phyloP scores from a whole-genome alignment of 64 coral and sea anemone species.

The Catalaphyllia jardinei region DNA sequence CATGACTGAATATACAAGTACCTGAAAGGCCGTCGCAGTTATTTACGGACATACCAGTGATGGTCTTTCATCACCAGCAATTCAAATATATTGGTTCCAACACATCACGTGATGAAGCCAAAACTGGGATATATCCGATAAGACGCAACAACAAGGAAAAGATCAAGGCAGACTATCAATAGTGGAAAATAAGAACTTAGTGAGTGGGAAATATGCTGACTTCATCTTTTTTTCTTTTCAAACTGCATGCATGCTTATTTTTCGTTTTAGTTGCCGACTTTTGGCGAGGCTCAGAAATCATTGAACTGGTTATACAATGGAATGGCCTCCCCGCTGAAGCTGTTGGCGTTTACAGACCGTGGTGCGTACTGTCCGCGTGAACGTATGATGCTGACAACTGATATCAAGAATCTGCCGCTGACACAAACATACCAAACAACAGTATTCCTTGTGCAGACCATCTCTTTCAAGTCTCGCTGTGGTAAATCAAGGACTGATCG shows the following conservation, averaged over 20 bases:
- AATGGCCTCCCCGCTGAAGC: constrained; percentile 72
- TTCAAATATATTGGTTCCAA: too few species aligned
- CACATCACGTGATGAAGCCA: too few species aligned
- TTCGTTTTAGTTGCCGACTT: constrained; percentile 62
- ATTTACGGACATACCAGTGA: too few species aligned
- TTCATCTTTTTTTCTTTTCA: too few species aligned
- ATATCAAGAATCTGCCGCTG: constrained; percentile 78
- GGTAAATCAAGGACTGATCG: constrained; percentile 59
- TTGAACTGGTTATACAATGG: constrained; percentile 79
- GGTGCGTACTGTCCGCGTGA: constrained; percentile 80
- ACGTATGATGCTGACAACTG: constrained; percentile 50
- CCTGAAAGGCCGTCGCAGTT: too few species aligned
- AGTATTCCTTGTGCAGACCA: constrained; percentile 64
- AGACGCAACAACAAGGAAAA: too few species aligned
- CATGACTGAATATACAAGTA: too few species aligned
- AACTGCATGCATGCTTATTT: not conserved
- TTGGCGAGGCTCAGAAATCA: constrained; percentile 85
- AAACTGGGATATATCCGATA: too few species aligned
- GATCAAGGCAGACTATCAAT: too few species aligned
- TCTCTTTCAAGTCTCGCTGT: constrained; percentile 73
- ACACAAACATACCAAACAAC: constrained; percentile 74
- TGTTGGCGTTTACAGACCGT: constrained; percentile 57
- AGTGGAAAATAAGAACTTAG: too few species aligned
- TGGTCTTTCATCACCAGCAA: too few species aligned
- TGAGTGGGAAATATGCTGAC: too few species aligned